A percentile compares a stretch with the other conserved stretches of the same genome.
Evolutionary conservation across 2,888 invertebrate genomes (phyloP).

Genomic region (Epinotia ramella): DNA sequence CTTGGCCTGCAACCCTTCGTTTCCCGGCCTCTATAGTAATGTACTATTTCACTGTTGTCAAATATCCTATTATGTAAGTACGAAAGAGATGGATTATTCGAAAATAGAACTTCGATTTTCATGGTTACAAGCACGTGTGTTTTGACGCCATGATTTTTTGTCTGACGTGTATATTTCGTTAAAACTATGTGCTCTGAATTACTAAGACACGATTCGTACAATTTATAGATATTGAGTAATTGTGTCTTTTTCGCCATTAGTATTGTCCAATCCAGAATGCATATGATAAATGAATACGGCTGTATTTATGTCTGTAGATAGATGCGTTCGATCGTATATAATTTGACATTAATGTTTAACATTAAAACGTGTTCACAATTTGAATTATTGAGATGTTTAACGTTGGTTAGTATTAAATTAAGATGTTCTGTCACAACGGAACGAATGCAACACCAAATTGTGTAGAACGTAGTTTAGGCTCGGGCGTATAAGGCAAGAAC

Average conservation of each 20-base stretch:
- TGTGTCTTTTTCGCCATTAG: too few relatives aligned
- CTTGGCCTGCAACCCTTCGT: too few relatives aligned
- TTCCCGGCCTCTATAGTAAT: too few relatives aligned
- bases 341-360: conserved; percentile 25
- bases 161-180: too few relatives aligned
- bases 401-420: conserved; percentile 20
- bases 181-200: too few relatives aligned
- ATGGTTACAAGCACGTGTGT: too few relatives aligned
- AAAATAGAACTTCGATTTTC: neutral
- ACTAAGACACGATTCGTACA: too few relatives aligned
- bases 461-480: conserved; percentile 17
- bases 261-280: neutral
- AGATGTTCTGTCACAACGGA: conserved; percentile 8
- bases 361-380: conserved; percentile 40
- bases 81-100: neutral
- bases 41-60: too few relatives aligned
- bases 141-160: too few relatives aligned
- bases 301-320: neutral
- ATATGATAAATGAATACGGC: neutral
- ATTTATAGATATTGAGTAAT: too few relatives aligned
- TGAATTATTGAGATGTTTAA: conserved; percentile 39
- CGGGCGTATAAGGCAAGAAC: neutral
- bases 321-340: neutral
- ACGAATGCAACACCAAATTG: conserved; percentile 29
- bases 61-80: too few relatives aligned